These are phyloP conservation scores for Ceuthmochares aereus DNA, from an alignment of 2,113 vertebrate genomes.

Conservation along the genomic window DNA sequence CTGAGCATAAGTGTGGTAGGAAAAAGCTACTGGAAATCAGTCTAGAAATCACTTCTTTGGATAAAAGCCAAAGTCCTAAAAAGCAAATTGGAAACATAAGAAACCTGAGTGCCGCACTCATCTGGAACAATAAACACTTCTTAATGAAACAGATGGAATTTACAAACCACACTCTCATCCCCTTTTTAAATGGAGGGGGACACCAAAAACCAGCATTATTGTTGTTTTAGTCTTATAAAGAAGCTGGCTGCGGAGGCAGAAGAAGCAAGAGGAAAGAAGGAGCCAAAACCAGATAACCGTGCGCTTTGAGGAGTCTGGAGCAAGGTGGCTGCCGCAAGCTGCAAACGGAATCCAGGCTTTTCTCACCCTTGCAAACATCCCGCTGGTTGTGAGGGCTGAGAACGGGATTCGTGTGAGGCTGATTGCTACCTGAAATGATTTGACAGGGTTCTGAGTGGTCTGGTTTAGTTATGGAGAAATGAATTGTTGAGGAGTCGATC, in stretches of 20 bases:
- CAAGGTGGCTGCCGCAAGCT: background rate
- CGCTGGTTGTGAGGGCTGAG: background rate
- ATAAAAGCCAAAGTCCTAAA: slow-evolving; percentile 46
- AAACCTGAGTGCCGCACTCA: slow-evolving; percentile 33
- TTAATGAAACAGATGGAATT: slow-evolving; percentile 50
- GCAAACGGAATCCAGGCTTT: background rate
- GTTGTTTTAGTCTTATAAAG: background rate
- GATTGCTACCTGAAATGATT: background rate
- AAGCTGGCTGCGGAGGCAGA: background rate
- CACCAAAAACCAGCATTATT: background rate
- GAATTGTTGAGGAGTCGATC: background rate
- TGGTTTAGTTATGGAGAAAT: background rate
- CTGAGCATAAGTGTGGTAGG: background rate
- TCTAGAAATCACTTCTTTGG: slow-evolving; percentile 46
- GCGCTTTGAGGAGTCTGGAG: background rate
- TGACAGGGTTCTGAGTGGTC: background rate
- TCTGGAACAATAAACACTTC: slow-evolving; percentile 63
- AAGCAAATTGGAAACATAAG: slow-evolving; percentile 63
- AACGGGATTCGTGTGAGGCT: background rate
- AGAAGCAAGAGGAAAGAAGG: background rate
- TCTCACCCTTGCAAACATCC: background rate
- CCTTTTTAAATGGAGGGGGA: background rate
- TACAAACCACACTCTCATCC: background rate
- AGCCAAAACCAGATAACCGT: background rate
- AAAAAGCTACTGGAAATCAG: slow-evolving; percentile 56